Base-by-base conservation (phyloP, 2,888 invertebrate genomes). In the Amphiduros pacificus region DNA sequence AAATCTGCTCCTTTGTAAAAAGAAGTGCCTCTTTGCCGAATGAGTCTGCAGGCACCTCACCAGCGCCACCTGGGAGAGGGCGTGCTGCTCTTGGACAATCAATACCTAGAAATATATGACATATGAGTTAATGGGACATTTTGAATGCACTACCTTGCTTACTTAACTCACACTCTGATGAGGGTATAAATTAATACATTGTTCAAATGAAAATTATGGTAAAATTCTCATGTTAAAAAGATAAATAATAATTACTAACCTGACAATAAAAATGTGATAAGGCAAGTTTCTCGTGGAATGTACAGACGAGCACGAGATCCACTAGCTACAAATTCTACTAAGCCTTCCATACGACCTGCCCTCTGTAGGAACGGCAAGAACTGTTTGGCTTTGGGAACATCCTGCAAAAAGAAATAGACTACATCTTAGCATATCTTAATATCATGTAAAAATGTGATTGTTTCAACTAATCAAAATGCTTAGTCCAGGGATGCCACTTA, bases 311-410 rank as follows among this genome's bases (percentile, higher is more conserved):
- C 85, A 51, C 99, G 88, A 0, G 98, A 96, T 22, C 98, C 98
- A 77, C 94, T 94, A 0, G 96, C 93, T 1, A 99, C 94, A 81
- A 96, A 99, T 81, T 99, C 99, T 2, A 97, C 96, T 17, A 93
- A 89, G 3, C 91, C 97, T 79, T 95, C 94, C 52, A 91, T 90
- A 69, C 91, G 89, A 62, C 93, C 90, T 9, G 93, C 92, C 73
- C 97, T 88, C 83, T 94, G 93, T 76, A 99, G 87, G 77, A 94
- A 93, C 51, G 96, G 93, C 79, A 98, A 87, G 85, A 96, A 96
- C 78, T 94, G 92, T 82, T 92, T 93, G 1, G 93, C 90, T 78
- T 92, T 92, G 0, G 74, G 60, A 6, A 77, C 70, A 84, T 95
- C 89, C 89, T 89, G 78, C 72, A 82, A 82, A 26, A 51, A 20